phyloP scores from a whole-genome alignment of 2,888 invertebrate genomes.

The Agapetus fuscipes region DNA sequence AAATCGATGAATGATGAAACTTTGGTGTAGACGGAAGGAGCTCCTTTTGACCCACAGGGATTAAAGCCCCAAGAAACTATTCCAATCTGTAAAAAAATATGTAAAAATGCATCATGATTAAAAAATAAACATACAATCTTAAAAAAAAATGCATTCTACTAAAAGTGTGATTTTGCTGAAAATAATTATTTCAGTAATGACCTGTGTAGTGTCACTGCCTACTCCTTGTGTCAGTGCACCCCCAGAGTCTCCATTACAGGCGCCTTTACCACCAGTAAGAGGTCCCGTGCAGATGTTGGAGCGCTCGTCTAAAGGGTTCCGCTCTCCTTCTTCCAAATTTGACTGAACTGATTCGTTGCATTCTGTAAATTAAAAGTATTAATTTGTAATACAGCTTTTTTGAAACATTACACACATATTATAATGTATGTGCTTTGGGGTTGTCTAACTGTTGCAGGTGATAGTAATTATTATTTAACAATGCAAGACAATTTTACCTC shows the following conservation, averaged over 20 bases:
- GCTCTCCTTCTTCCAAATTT: constrained; percentile 31
- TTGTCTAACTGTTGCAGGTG: no score
- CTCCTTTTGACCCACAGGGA: constrained; percentile 42
- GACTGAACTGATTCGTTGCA: constrained; percentile 35
- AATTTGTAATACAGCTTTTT: neutral
- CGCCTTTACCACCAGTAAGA: constrained; percentile 37
- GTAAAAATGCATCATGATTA: neutral
- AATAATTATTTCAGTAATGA: constrained; percentile 1
- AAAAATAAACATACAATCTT: no score
- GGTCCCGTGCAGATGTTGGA: constrained; percentile 48
- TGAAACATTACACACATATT: neutral
- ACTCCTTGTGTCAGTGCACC: constrained; percentile 38
- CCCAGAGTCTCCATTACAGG: constrained; percentile 48
- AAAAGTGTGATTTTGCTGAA: no score
- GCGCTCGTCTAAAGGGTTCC: constrained; percentile 33
- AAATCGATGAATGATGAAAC: constrained; percentile 40
- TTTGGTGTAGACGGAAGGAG: constrained; percentile 46
- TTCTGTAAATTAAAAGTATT: constrained; percentile 26
- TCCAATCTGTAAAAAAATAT: constrained; percentile 33
- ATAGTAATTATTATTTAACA: no score
- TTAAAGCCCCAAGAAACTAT: constrained; percentile 47
- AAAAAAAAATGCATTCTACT: no score
- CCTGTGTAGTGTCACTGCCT: constrained; percentile 13
- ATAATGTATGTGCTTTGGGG: no score
- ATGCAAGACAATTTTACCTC: no score